Evolutionary conservation across 2,888 invertebrate species (phyloP).

Genomic region (Hedychridium roseum): DNA sequence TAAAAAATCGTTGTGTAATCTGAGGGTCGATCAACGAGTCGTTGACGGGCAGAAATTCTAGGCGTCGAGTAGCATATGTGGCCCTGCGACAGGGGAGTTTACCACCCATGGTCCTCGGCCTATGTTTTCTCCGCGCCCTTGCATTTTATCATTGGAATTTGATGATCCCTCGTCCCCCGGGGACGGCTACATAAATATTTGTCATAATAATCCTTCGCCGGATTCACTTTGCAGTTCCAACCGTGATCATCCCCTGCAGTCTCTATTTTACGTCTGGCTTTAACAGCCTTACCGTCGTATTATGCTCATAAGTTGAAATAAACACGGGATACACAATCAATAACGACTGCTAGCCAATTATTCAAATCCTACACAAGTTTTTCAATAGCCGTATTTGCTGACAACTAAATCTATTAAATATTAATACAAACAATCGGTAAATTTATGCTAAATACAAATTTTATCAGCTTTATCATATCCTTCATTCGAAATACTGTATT

Average conservation of each 20-base stretch:
- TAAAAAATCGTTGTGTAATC: not conserved
- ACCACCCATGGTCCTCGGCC: constrained; percentile 33
- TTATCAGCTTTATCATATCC: not conserved
- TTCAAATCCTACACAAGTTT: no score
- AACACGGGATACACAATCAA: not conserved
- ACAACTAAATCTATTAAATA: no score
- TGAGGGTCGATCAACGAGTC: not conserved
- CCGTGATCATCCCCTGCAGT: constrained; percentile 22
- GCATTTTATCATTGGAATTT: constrained; percentile 59
- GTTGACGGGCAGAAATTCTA: not conserved
- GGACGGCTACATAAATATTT: constrained; percentile 42
- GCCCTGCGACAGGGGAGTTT: not conserved
- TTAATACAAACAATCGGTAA: constrained; percentile 3
- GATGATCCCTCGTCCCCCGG: constrained; percentile 43
- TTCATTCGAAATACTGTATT: constrained; percentile 10
- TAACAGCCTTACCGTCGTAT: no score
- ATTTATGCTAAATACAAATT: constrained; percentile 15
- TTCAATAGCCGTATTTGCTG: no score
- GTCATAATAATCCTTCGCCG: constrained; percentile 30
- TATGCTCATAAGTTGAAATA: not conserved
- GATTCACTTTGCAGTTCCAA: constrained; percentile 25
- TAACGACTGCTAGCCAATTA: not conserved
- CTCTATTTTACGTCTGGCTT: no score
- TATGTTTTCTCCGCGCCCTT: constrained; percentile 22
- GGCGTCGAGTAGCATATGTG: not conserved